phyloP scores from a whole-genome alignment of 2,113 vertebrate genomes.

The Stomatorhinus ivindoensis region DNA sequence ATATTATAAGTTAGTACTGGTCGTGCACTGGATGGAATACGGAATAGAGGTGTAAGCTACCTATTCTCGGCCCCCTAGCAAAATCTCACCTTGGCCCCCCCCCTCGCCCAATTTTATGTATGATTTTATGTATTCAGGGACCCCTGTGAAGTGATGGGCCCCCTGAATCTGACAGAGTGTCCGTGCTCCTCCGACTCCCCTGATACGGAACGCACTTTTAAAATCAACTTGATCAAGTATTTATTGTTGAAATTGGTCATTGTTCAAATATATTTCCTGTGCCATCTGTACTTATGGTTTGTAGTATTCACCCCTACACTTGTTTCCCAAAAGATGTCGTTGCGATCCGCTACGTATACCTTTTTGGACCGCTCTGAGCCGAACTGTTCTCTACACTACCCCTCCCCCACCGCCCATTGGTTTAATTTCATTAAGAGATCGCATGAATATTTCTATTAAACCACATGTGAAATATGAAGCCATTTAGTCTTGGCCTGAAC shows the following conservation, averaged over 20 bases:
- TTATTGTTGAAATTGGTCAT: background rate
- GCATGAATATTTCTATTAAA: conserved; percentile 99
- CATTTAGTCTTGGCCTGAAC: conserved; percentile 96
- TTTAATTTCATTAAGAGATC: conserved; percentile 99
- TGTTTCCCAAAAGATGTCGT: background rate
- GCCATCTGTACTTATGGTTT: background rate
- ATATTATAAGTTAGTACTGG: background rate
- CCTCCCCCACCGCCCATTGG: conserved; percentile 44
- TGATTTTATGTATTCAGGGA: background rate
- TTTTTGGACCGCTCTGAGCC: conserved; percentile 1
- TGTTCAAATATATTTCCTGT: background rate
- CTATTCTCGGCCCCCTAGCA: background rate
- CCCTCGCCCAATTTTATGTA: background rate
- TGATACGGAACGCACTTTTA: background rate
- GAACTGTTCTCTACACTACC: conserved; percentile 42
- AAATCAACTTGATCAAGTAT: background rate
- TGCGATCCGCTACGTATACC: background rate
- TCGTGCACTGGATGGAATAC: background rate
- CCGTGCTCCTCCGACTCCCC: background rate
- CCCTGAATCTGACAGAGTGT: background rate
- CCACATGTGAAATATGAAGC: conserved; percentile 97
- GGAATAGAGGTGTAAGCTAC: background rate
- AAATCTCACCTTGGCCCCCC: background rate
- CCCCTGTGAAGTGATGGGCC: background rate
- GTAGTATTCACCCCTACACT: background rate